A percentile compares a stretch with the other conserved stretches of the same genome.
Evolutionary conservation across 2,797 vertebrate species (phyloP).

Genomic region (Gadopsis bispinosus): DNA sequence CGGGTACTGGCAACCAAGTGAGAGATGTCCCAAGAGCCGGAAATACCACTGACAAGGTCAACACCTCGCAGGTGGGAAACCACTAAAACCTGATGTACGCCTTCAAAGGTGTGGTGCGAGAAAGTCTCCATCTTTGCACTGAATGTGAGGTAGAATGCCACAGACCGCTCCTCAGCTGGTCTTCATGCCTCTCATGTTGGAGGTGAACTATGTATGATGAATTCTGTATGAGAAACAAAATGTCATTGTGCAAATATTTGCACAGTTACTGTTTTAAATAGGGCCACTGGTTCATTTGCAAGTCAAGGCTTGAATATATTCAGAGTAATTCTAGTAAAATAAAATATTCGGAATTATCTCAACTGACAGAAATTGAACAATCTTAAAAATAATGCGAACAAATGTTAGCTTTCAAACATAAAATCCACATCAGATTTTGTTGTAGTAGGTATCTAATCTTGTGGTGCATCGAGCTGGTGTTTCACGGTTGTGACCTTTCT

Average conservation of each 20-base stretch:
- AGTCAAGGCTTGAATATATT: conserved; percentile 9
- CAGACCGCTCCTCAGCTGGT: conserved; percentile 8
- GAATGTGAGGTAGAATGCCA: conserved; percentile 38
- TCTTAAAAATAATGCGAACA: conserved; percentile 3
- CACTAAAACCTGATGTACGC: conserved; percentile 67
- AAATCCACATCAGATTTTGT: conserved; percentile 4
- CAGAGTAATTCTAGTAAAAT: too few relatives aligned
- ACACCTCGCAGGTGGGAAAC: conserved; percentile 75
- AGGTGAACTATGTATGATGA: conserved; percentile 2
- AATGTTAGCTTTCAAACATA: conserved; percentile 8
- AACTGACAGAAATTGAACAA: conserved; percentile 20
- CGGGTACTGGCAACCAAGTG: conserved; percentile 72
- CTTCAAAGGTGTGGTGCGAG: conserved; percentile 61
- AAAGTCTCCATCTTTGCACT: conserved; percentile 43
- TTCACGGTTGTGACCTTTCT: background rate
- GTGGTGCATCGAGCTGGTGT: background rate
- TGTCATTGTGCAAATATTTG: conserved; percentile 17
- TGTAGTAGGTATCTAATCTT: background rate
- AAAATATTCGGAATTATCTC: conserved; percentile 20
- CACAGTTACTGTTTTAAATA: conserved; percentile 1
- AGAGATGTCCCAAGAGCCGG: conserved; percentile 74
- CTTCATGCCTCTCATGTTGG: background rate
- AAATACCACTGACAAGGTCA: conserved; percentile 85
- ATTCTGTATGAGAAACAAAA: conserved; percentile 4
- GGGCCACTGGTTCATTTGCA: background rate